Evolutionary conservation across 2,888 invertebrate genomes (phyloP).

Genomic region (Melieria crassipennis): DNA sequence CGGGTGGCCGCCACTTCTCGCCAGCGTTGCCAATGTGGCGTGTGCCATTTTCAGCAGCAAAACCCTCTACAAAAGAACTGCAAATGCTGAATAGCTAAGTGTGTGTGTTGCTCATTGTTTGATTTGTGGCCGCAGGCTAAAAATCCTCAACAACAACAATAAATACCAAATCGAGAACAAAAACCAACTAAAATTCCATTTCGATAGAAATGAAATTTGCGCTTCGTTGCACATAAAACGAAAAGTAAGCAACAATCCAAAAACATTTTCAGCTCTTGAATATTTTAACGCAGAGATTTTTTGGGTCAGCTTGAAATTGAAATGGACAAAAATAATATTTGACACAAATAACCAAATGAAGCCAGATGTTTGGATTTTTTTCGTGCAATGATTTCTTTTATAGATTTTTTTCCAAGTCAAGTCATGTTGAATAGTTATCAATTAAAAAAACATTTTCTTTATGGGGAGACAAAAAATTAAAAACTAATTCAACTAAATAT

Average conservation of each 20-base stretch:
- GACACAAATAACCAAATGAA: no score
- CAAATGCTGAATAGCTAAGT: not conserved
- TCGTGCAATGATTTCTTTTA: no score
- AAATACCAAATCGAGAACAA: not conserved
- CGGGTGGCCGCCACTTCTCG: slow-evolving; percentile 7
- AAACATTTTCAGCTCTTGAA: not conserved
- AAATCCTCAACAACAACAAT: not conserved
- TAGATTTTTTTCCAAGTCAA: no score
- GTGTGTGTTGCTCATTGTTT: slow-evolving; percentile 15
- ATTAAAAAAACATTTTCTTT: no score
- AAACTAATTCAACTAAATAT: no score
- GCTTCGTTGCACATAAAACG: slow-evolving; percentile 22
- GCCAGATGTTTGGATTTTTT: no score
- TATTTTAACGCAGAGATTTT: not conserved
- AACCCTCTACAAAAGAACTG: not conserved
- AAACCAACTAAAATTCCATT: slow-evolving; percentile 8
- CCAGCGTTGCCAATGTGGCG: not conserved
- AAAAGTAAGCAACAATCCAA: slow-evolving; percentile 1
- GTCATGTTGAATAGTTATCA: no score
- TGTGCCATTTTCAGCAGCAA: slow-evolving; percentile 18
- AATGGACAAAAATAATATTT: no score
- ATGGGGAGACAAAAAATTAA: no score
- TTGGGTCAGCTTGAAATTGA: not conserved
- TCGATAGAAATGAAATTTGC: slow-evolving; percentile 13
- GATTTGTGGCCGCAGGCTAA: slow-evolving; percentile 33